Percentiles rank a stretch among this genome's conserved stretches.
Conservation (phyloP, 1,140 invertebrate genomes). For the Bombus pyrosoma region DNA sequence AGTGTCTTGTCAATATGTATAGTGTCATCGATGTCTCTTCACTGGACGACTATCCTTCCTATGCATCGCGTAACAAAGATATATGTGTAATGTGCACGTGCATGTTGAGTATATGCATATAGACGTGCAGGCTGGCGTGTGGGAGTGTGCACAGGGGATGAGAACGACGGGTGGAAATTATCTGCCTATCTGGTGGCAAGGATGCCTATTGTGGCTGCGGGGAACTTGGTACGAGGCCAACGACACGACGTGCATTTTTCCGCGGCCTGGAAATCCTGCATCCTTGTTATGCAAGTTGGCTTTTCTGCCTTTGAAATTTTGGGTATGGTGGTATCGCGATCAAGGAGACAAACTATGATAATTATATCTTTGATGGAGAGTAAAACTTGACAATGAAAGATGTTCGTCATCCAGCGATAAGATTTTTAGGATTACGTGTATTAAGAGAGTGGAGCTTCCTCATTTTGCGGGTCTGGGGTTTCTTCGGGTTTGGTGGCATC, state of each 20-base stretch:
- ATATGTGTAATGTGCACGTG: not conserved
- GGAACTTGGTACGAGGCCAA: constrained; percentile 40
- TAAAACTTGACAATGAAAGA: no score
- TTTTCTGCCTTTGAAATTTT: not conserved
- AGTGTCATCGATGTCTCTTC: constrained; percentile 81
- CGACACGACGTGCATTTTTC: constrained; percentile 29
- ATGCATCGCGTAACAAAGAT: constrained; percentile 56
- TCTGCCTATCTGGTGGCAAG: constrained; percentile 38
- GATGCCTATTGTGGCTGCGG: constrained; percentile 44
- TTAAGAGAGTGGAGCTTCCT: no score
- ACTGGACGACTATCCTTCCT: constrained; percentile 72
- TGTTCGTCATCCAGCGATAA: no score
- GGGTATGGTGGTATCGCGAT: no score
- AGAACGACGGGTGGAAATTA: constrained; percentile 32
- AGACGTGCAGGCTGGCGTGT: not conserved
- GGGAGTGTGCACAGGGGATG: no score
- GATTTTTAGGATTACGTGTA: no score
- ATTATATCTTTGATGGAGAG: no score
- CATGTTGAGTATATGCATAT: not conserved
- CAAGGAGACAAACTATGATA: no score
- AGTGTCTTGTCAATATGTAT: constrained; percentile 82
- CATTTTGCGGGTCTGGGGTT: no score
- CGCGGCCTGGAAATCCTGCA: no score
- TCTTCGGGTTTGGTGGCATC: no score
- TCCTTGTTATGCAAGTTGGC: no score